Conservation (phyloP, 2,888 invertebrate genomes). For the Drosophila aldrichi region DNA sequence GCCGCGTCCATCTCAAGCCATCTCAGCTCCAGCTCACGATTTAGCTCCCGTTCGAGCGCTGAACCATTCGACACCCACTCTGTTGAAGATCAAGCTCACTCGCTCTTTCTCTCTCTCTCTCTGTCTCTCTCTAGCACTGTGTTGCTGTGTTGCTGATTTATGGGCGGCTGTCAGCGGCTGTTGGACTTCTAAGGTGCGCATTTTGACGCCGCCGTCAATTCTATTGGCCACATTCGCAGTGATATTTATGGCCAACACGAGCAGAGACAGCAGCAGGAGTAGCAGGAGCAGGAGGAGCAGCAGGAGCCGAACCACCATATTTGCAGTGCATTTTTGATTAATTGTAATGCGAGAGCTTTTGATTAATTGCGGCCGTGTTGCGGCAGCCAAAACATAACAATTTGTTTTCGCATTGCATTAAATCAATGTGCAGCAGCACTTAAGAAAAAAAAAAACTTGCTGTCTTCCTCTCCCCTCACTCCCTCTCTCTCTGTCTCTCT, state of each 20-base stretch:
- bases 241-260: constrained; percentile 62
- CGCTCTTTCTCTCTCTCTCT: background rate
- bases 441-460: background rate
- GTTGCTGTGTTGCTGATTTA: constrained; percentile 60
- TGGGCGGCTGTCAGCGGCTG: constrained; percentile 64
- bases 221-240: constrained; percentile 68
- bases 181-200: constrained; percentile 73
- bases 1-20: constrained; percentile 49
- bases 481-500: background rate
- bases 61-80: constrained; percentile 45
- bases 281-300: too few species aligned
- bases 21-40: constrained; percentile 9
- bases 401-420: constrained; percentile 78
- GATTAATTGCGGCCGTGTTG: constrained; percentile 73
- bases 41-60: constrained; percentile 1
- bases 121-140: background rate
- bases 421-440: constrained; percentile 54
- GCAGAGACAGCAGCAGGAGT: background rate
- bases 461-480: background rate
- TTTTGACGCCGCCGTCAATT: constrained; percentile 78
- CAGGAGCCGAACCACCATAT: background rate
- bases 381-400: constrained; percentile 69
- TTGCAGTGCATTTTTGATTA: constrained; percentile 63
- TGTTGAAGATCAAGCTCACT: background rate
- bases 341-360: constrained; percentile 78